Percentiles rank a stretch among this genome's conserved stretches.
phyloP scores from a whole-genome alignment of 2,113 vertebrate genomes.

The Silurus glanis region DNA sequence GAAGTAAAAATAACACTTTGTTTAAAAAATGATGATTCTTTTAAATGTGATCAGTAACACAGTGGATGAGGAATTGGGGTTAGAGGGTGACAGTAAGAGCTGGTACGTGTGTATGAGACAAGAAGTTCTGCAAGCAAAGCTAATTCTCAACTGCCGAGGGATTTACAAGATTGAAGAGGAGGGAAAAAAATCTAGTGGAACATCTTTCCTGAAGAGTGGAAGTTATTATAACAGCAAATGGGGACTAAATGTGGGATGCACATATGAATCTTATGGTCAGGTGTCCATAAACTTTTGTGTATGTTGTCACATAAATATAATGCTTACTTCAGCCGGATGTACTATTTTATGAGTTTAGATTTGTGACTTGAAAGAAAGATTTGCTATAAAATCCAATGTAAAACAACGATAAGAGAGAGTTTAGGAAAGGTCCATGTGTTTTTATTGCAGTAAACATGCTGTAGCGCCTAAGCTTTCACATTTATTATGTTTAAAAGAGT shows the following conservation, averaged over 20 bases:
- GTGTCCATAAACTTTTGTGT: no score
- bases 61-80: background rate
- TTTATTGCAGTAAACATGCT: no score
- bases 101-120: conserved; percentile 1
- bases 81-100: conserved; percentile 7
- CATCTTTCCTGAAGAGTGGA: no score
- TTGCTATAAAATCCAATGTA: background rate
- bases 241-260: no score
- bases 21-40: background rate
- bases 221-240: no score
- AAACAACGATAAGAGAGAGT: background rate
- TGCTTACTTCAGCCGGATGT: background rate
- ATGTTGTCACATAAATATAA: background rate
- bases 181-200: conserved; percentile 35
- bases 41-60: conserved; percentile 1
- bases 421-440: background rate
- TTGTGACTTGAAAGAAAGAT: background rate
- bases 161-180: conserved; percentile 59
- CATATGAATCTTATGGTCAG: no score
- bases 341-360: background rate
- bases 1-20: background rate
- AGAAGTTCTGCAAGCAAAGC: conserved; percentile 50
- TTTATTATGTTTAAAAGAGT: no score
- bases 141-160: conserved; percentile 64
- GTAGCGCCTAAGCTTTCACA: background rate